Conservation (phyloP, 2,888 invertebrate genomes). For the Drosophila rubida region DNA sequence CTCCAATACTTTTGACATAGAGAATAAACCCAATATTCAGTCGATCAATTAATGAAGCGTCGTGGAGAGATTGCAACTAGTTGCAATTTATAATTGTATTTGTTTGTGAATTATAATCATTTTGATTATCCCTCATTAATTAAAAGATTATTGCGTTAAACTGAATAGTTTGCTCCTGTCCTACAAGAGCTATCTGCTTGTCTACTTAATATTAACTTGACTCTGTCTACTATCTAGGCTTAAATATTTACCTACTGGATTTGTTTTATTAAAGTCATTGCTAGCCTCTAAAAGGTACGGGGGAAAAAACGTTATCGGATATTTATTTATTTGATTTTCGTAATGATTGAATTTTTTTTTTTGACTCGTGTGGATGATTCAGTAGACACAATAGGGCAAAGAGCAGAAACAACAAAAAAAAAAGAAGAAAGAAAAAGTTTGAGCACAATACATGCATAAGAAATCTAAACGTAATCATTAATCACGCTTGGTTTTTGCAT, state of each 20-base stretch:
- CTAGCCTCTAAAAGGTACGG: neutral
- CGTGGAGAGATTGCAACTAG: neutral
- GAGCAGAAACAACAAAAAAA: conserved; percentile 1
- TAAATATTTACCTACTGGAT: neutral
- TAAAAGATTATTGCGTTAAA: neutral
- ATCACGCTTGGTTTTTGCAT: conserved; percentile 64
- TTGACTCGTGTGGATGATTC: conserved; percentile 30
- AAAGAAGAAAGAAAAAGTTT: conserved; percentile 8
- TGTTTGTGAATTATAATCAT: neutral
- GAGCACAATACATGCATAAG: conserved; percentile 7
- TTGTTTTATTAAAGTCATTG: neutral
- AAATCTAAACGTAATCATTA: conserved; percentile 61
- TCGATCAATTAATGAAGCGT: neutral
- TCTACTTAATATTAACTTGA: neutral
- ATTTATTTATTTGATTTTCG: conserved; percentile 16
- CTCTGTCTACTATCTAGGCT: neutral
- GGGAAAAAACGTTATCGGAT: conserved; percentile 6
- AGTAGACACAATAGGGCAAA: neutral
- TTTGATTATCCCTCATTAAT: neutral
- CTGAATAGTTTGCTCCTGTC: neutral
- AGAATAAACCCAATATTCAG: neutral
- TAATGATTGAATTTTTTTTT: conserved; percentile 19
- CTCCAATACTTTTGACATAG: too few species aligned
- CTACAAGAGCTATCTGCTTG: neutral
- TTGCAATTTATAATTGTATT: neutral